Conservation (phyloP, 2,113 vertebrate genomes). For the Mohoua ochrocephala region DNA sequence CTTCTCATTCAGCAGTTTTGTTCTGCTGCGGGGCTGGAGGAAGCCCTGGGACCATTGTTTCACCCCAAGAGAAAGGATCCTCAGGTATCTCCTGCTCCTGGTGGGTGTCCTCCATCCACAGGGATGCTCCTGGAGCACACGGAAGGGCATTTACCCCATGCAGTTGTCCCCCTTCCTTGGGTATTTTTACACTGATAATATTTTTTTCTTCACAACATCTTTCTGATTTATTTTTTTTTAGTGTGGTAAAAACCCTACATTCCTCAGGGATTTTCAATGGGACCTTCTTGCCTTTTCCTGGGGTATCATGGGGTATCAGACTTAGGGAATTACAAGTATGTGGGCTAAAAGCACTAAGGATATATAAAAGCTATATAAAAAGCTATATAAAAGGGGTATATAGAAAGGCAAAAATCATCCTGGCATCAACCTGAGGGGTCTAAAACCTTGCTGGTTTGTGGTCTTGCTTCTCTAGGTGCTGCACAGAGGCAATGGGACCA, state of each 20-base stretch:
- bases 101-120: neutral
- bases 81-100: neutral
- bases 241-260: rapidly evolving
- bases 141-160: neutral
- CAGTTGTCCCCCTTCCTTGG: rapidly evolving
- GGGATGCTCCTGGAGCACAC: neutral
- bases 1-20: neutral
- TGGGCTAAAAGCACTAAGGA: too few species aligned
- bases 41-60: rapidly evolving
- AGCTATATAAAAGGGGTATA: too few species aligned
- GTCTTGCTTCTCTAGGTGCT: neutral
- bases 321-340: too few species aligned
- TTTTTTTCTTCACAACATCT: neutral
- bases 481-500: neutral
- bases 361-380: too few species aligned
- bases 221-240: neutral
- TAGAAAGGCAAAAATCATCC: too few species aligned
- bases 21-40: neutral
- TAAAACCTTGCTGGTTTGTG: neutral
- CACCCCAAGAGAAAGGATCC: neutral
- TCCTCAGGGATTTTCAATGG: neutral
- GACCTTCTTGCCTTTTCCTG: too few species aligned
- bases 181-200: neutral
- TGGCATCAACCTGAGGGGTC: neutral
- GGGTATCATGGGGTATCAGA: too few species aligned